Percentiles rank a stretch among this genome's conserved stretches.
Conservation (phyloP, 2,888 invertebrate genomes). For the Corbicula japonica region DNA sequence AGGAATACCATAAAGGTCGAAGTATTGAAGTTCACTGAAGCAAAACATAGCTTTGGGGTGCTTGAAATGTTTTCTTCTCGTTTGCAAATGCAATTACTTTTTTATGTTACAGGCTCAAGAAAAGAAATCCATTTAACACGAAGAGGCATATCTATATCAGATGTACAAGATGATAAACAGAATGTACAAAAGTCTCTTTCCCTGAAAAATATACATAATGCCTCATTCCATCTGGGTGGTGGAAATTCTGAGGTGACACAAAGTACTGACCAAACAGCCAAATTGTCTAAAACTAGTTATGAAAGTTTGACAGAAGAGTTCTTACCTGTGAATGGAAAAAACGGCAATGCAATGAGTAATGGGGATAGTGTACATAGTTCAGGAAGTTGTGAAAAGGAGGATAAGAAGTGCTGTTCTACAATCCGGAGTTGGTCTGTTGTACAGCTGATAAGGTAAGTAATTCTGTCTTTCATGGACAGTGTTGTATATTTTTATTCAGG, state of each 20-base stretch:
- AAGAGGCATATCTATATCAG: conserved; percentile 51
- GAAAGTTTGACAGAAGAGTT: conserved; percentile 12
- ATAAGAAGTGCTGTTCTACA: conserved; percentile 31
- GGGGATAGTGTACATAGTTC: neutral
- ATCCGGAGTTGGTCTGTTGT: conserved; percentile 56
- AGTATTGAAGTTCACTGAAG: too few species aligned
- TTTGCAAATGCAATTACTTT: too few species aligned
- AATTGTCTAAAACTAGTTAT: neutral
- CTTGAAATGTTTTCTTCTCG: too few species aligned
- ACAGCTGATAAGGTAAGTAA: conserved; percentile 59
- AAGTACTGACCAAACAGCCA: neutral
- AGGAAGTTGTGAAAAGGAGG: conserved; percentile 12
- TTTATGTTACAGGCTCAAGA: conserved; percentile 39
- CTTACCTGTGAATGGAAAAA: neutral
- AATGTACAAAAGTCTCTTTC: neutral
- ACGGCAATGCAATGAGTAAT: neutral
- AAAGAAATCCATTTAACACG: conserved; percentile 58
- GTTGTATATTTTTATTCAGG: too few species aligned
- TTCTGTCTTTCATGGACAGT: too few species aligned
- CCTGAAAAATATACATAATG: neutral
- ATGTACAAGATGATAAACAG: conserved; percentile 14
- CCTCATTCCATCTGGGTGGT: conserved; percentile 17
- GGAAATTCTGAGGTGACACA: neutral
- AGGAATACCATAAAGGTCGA: too few species aligned
- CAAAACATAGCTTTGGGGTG: too few species aligned